Conservation (phyloP, 2,888 invertebrate genomes). For the Monopis laevigella region DNA sequence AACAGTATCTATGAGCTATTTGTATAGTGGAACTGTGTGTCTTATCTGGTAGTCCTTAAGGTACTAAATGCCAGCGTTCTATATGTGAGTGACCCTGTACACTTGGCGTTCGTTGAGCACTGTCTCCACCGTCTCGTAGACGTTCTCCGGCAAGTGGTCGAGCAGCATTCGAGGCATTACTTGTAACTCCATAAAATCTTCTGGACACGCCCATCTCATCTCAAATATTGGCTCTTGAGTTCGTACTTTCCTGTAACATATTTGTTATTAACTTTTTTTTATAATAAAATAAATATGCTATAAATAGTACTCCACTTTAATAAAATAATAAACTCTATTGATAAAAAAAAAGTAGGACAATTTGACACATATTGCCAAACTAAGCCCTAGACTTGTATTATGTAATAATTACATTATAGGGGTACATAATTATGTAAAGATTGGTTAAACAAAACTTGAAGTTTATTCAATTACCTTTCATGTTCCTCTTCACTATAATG, state of each 20-base stretch:
- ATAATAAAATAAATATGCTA: not conserved
- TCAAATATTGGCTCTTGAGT: slow-evolving; percentile 73
- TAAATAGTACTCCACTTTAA: not conserved
- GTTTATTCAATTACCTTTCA: slow-evolving; percentile 45
- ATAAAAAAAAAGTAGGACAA: not conserved
- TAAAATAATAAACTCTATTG: slow-evolving; percentile 1
- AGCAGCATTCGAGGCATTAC: slow-evolving; percentile 87
- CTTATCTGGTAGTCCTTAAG: too few species aligned
- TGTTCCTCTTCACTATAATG: slow-evolving; percentile 40
- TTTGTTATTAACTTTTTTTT: too few species aligned
- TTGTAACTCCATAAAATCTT: slow-evolving; percentile 82
- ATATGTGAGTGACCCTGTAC: slow-evolving; percentile 48
- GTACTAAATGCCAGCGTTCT: slow-evolving; percentile 19
- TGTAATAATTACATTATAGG: too few species aligned
- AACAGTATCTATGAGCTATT: too few species aligned
- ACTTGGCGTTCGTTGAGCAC: slow-evolving; percentile 65
- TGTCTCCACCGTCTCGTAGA: slow-evolving; percentile 74
- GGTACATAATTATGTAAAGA: too few species aligned
- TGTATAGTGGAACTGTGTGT: too few species aligned
- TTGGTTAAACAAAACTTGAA: too few species aligned
- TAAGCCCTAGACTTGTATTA: too few species aligned
- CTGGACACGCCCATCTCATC: slow-evolving; percentile 83
- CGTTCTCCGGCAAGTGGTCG: slow-evolving; percentile 86
- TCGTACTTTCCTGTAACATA: slow-evolving; percentile 65
- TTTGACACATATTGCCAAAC: too few species aligned